Evolutionary conservation across 2,888 invertebrate species (phyloP).

Genomic region (Disparrhopalites patrizii): DNA sequence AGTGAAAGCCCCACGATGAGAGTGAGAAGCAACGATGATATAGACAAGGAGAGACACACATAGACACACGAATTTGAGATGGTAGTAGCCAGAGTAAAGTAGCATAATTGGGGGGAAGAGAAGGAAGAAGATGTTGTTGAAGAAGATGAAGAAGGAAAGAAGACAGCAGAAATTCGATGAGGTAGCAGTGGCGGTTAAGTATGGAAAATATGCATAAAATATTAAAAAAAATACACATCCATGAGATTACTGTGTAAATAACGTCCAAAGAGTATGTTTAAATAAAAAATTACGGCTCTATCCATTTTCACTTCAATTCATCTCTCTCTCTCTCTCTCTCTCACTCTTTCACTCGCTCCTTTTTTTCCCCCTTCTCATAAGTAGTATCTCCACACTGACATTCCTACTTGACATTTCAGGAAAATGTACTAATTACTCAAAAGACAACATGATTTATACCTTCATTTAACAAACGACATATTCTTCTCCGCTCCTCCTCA

Average conservation of each 20-base stretch:
- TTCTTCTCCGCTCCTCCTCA: too few species aligned
- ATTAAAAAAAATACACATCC: background rate
- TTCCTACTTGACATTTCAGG: slow-evolving; percentile 25
- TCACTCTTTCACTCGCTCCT: too few species aligned
- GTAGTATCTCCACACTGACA: slow-evolving; percentile 4
- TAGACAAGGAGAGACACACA: slow-evolving; percentile 1
- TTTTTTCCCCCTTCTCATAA: too few species aligned
- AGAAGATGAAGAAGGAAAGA: background rate
- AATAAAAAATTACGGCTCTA: slow-evolving; percentile 25
- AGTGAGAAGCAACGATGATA: background rate
- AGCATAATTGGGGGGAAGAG: background rate
- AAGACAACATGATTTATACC: slow-evolving; percentile 29
- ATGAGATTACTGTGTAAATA: too few species aligned
- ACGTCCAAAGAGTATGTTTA: slow-evolving; percentile 9
- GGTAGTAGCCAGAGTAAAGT: background rate
- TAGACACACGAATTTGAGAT: background rate
- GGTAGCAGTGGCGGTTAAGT: background rate
- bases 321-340: too few species aligned
- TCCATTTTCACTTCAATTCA: slow-evolving; percentile 14
- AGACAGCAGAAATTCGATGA: background rate
- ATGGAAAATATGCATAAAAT: slow-evolving; percentile 1
- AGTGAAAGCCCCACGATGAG: background rate
- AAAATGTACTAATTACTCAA: slow-evolving; percentile 30
- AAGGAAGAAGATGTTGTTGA: background rate
- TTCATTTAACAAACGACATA: slow-evolving; percentile 23